These are phyloP conservation scores for Willisornis vidua DNA, from an alignment of 2,113 vertebrate genomes.

Conservation along the genomic window DNA sequence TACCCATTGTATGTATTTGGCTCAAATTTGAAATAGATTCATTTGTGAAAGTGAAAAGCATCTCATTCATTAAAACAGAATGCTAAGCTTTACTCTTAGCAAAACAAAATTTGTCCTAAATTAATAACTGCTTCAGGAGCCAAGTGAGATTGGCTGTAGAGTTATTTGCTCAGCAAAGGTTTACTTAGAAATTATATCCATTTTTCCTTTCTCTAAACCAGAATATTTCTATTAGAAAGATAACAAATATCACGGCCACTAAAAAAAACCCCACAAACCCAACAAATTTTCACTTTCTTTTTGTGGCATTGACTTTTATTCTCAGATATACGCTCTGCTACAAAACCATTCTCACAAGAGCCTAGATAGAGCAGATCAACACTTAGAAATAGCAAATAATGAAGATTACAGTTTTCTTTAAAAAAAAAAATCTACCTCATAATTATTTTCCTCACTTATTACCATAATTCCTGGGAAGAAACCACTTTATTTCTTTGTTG, in stretches of 20 bases:
- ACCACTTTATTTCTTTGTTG: background rate
- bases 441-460: background rate
- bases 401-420: background rate
- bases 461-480: background rate
- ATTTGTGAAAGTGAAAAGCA: background rate
- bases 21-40: background rate
- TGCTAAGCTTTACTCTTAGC: background rate
- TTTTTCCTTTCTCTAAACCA: background rate
- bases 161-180: background rate
- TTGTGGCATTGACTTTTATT: background rate
- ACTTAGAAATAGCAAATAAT: background rate
- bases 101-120: background rate
- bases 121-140: background rate
- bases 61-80: background rate
- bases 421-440: background rate
- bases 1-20: background rate
- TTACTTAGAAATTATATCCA: background rate
- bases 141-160: background rate
- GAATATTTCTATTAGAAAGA: background rate
- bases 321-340: background rate
- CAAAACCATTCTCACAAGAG: background rate
- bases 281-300: background rate
- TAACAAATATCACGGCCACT: no score
- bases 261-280: no score
- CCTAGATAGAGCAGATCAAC: background rate